phyloP scores from a whole-genome alignment of 2,797 vertebrate species.

The Tokudaia tokunoshimensis region DNA sequence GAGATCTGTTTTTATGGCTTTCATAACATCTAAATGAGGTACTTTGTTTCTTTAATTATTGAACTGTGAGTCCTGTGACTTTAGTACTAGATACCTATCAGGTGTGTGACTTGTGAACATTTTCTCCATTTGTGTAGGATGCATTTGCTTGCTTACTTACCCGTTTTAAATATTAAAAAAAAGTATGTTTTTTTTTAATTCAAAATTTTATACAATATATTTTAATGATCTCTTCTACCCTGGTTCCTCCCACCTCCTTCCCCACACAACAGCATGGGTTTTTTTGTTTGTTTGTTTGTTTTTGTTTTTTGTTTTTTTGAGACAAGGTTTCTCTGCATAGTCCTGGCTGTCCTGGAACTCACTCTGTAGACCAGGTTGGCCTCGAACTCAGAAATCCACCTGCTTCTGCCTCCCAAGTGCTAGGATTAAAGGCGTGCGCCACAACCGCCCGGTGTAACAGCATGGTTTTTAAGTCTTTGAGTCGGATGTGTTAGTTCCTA shows the following conservation, averaged over 20 bases:
- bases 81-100: not conserved
- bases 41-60: not conserved
- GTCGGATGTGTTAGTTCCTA: not conserved
- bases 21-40: not conserved
- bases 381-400: too few relatives aligned
- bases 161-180: not conserved
- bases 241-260: not conserved
- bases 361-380: too few relatives aligned
- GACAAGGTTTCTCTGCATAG: too few relatives aligned
- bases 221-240: not conserved
- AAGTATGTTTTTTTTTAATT: not conserved
- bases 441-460: too few relatives aligned
- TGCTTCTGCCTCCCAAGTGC: too few relatives aligned
- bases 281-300: too few relatives aligned
- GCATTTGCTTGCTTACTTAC: not conserved
- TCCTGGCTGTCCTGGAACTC: too few relatives aligned
- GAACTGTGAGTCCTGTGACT: not conserved
- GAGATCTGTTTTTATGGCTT: not conserved
- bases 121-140: not conserved
- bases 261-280: not conserved
- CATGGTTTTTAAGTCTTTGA: not conserved
- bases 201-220: not conserved
- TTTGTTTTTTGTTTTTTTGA: too few relatives aligned
- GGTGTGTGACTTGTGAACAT: not conserved
- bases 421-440: too few relatives aligned